Conservation (phyloP, 1,140 invertebrate species). For the Bombus confusus region DNA sequence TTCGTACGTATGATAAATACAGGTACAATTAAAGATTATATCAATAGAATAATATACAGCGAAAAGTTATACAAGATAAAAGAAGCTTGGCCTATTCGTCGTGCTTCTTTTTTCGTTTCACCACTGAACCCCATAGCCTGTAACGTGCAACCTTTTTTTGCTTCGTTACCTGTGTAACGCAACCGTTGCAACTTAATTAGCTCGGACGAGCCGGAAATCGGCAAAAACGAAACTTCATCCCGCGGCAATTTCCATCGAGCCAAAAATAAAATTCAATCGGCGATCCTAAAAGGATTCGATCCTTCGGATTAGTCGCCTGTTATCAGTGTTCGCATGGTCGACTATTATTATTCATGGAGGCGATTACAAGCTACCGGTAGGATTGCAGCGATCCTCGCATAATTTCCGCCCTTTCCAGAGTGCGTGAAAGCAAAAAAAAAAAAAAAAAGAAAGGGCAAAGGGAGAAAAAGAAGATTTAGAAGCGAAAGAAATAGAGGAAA, state of each 20-base stretch:
- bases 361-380: not conserved
- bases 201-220: not conserved
- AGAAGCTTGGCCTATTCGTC: too few relatives aligned
- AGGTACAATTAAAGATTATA: too few relatives aligned
- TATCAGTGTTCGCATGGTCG: not conserved
- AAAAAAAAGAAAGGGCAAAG: too few relatives aligned
- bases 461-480: not conserved
- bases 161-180: not conserved
- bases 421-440: not conserved
- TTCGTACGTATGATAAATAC: too few relatives aligned
- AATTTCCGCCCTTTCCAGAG: not conserved
- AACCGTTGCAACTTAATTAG: not conserved
- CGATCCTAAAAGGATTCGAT: too few relatives aligned
- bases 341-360: constrained; percentile 32
- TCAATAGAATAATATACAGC: too few relatives aligned
- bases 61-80: too few relatives aligned
- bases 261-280: not conserved
- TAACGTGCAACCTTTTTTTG: not conserved
- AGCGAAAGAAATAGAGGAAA: not conserved
- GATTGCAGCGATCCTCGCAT: not conserved
- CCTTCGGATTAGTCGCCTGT: not conserved
- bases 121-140: too few relatives aligned
- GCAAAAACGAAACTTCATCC: not conserved
- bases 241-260: not conserved
- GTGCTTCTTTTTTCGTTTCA: too few relatives aligned